These are phyloP conservation scores for Hirundo rustica DNA, from an alignment of 2,797 vertebrate species.

Conservation along the genomic window DNA sequence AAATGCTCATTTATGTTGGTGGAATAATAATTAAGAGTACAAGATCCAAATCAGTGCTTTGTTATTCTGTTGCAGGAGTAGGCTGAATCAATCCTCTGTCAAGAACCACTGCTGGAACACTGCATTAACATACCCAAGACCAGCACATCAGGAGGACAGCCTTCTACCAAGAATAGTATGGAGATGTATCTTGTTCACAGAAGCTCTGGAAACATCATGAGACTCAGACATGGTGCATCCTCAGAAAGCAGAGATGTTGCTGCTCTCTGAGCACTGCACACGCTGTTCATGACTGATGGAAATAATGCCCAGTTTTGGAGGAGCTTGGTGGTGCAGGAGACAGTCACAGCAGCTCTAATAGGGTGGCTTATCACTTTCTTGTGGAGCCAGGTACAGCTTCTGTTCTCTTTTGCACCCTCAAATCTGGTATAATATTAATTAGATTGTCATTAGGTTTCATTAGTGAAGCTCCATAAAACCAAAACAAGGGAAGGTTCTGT, in stretches of 20 bases:
- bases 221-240: background rate
- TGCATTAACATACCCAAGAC: background rate
- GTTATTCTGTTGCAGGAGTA: background rate
- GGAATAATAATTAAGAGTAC: constrained; percentile 13
- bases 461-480: background rate
- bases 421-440: background rate
- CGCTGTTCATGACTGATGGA: background rate
- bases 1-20: background rate
- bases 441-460: background rate
- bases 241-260: background rate
- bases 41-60: constrained; percentile 18
- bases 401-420: background rate
- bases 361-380: background rate
- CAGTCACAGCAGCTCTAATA: background rate
- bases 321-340: background rate
- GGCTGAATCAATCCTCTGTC: constrained; percentile 11
- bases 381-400: background rate
- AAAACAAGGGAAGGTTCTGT: background rate
- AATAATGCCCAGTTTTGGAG: background rate
- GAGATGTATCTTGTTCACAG: background rate
- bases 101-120: background rate
- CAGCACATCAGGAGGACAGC: background rate
- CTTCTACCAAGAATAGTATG: background rate
- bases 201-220: background rate
- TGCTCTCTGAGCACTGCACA: background rate